A percentile compares a stretch with the other conserved stretches of the same genome.
Evolutionary conservation across 2,888 invertebrate species (phyloP).

Genomic region (Perizoma affinitatum): DNA sequence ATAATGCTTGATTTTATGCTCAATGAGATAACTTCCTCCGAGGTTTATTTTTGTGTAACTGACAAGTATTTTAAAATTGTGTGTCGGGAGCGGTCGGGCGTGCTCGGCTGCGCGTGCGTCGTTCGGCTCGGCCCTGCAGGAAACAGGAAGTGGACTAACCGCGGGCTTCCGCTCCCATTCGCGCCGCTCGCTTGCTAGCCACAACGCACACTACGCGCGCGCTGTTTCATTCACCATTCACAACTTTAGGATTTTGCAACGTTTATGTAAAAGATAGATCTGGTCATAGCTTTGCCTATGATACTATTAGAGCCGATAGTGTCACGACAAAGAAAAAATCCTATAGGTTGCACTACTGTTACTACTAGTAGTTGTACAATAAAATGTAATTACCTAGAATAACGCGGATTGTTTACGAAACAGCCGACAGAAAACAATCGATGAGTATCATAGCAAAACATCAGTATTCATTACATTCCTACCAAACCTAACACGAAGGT

Average conservation of each 20-base stretch:
- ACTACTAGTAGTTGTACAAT: too few species aligned
- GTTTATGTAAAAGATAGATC: background rate
- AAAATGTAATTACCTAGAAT: too few species aligned
- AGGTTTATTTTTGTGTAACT: constrained; percentile 13
- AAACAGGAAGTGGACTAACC: constrained; percentile 85
- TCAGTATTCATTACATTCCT: too few species aligned
- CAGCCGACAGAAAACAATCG: too few species aligned
- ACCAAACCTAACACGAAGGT: too few species aligned
- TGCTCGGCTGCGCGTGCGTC: constrained; percentile 73
- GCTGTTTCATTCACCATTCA: constrained; percentile 71
- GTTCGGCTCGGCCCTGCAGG: constrained; percentile 77
- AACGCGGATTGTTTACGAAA: too few species aligned
- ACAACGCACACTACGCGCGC: constrained; percentile 57
- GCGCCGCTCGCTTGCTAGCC: constrained; percentile 55
- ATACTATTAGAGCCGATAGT: too few species aligned
- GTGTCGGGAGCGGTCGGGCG: constrained; percentile 58
- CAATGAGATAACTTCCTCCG: too few species aligned
- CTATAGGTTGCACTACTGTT: too few species aligned
- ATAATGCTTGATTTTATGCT: too few species aligned
- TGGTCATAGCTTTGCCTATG: background rate
- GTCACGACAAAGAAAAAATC: too few species aligned
- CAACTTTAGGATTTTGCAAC: constrained; percentile 22
- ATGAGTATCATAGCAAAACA: too few species aligned
- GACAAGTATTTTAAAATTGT: constrained; percentile 11
- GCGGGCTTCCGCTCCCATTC: constrained; percentile 84